These are phyloP conservation scores for Benthochromis sp. DNA, from an alignment of 2,113 vertebrate species.

Conservation along the genomic window DNA sequence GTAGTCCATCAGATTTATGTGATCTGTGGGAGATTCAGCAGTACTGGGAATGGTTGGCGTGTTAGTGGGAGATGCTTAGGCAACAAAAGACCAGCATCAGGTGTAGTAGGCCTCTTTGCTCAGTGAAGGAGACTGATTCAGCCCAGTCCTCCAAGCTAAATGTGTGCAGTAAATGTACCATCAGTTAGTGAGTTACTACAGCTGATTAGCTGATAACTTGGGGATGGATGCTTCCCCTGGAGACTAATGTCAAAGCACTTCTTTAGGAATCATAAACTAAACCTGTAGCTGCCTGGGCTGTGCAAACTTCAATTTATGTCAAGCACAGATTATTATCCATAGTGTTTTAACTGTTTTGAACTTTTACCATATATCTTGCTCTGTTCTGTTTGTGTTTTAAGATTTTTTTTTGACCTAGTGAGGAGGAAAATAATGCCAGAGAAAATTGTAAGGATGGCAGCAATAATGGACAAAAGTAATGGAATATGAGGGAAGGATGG, in stretches of 20 bases:
- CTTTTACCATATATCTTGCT: not conserved
- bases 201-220: not conserved
- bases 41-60: not conserved
- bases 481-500: not conserved
- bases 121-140: not conserved
- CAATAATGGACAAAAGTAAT: not conserved
- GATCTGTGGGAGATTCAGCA: not conserved
- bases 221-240: fast-evolving
- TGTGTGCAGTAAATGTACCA: not conserved
- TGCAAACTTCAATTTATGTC: not conserved
- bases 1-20: fast-evolving
- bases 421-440: not conserved
- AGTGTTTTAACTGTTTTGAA: not conserved
- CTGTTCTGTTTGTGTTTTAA: not conserved
- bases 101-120: not conserved
- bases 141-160: not conserved
- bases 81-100: not conserved
- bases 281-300: not conserved
- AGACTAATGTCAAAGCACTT: not conserved
- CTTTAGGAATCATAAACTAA: not conserved
- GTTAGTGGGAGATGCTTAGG: not conserved
- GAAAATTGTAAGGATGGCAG: not conserved
- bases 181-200: not conserved
- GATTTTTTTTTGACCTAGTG: not conserved
- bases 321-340: not conserved